phyloP scores from a whole-genome alignment of 1,140 invertebrate species.

The Agraylea sexmaculata region DNA sequence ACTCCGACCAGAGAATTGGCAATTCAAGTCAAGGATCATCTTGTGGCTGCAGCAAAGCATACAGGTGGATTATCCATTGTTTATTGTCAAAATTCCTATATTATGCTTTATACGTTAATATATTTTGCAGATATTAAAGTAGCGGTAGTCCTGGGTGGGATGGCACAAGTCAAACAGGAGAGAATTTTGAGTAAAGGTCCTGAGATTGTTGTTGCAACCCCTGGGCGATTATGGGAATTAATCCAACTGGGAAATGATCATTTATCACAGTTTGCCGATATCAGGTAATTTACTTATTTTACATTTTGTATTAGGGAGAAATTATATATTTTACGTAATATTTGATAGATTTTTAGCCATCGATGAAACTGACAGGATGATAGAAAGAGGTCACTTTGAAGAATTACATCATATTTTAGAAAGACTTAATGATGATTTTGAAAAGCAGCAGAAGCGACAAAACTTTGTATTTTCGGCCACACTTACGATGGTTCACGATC shows the following conservation, averaged over 20 bases:
- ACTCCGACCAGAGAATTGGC: conserved; percentile 94
- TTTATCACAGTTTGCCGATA: conserved; percentile 54
- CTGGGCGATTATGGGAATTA: conserved; percentile 91
- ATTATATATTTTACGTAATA: neutral
- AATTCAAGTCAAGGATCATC: conserved; percentile 82
- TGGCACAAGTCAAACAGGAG: conserved; percentile 85
- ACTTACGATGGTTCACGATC: conserved; percentile 76
- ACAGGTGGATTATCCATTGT: conserved; percentile 40
- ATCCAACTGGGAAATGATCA: conserved; percentile 66
- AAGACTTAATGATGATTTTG: conserved; percentile 59
- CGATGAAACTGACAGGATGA: conserved; percentile 98
- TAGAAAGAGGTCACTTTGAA: conserved; percentile 92
- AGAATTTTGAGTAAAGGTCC: conserved; percentile 70
- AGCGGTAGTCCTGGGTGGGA: conserved; percentile 77
- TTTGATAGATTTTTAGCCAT: conserved; percentile 71
- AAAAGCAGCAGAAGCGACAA: conserved; percentile 54
- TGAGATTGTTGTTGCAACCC: conserved; percentile 91
- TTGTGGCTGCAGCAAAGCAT: conserved; percentile 69
- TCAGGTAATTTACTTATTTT: conserved; percentile 43
- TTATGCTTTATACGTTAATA: conserved; percentile 4
- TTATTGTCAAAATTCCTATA: neutral
- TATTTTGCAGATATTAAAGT: conserved; percentile 41
- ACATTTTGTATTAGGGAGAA: neutral
- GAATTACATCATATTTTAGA: conserved; percentile 78
- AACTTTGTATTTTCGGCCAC: conserved; percentile 98